A percentile compares a stretch with the other conserved stretches of the same genome.
phyloP scores from a whole-genome alignment of 2,797 vertebrate species.

The Natrix natrix region DNA sequence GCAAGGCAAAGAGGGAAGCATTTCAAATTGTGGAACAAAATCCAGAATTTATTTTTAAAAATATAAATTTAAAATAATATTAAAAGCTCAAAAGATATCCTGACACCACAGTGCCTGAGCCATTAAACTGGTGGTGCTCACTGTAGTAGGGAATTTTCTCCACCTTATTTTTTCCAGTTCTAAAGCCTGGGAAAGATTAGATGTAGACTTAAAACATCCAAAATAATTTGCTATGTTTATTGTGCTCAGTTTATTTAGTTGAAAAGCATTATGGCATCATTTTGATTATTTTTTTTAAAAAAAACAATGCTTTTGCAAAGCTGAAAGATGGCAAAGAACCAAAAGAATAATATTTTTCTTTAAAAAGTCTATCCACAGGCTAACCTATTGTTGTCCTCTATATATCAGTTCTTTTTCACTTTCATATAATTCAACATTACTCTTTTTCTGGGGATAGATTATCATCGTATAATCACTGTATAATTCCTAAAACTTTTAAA shows the following conservation, averaged over 20 bases:
- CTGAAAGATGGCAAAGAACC: background rate
- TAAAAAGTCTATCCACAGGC: background rate
- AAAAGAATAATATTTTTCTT: background rate
- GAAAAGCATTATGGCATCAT: background rate
- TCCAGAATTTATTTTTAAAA: too few relatives aligned
- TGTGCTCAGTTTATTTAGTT: background rate
- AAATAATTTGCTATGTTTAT: background rate
- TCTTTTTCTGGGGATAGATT: background rate
- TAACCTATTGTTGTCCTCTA: background rate
- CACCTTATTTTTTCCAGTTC: background rate
- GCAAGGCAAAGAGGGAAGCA: background rate
- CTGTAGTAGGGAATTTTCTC: background rate
- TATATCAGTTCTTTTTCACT: background rate
- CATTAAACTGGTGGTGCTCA: background rate
- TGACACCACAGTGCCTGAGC: background rate
- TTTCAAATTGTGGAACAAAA: background rate
- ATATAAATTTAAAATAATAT: background rate
- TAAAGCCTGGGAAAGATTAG: background rate
- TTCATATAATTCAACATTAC: background rate
- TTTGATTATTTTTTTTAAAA: background rate
- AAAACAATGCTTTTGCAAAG: background rate
- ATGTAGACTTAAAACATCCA: background rate
- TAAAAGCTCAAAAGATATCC: background rate
- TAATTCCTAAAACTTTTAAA: background rate
- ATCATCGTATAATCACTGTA: background rate